A percentile compares a stretch with the other conserved stretches of the same genome.
Evolutionary conservation across 2,113 vertebrate species (phyloP).

Genomic region (Diglossa brunneiventris): DNA sequence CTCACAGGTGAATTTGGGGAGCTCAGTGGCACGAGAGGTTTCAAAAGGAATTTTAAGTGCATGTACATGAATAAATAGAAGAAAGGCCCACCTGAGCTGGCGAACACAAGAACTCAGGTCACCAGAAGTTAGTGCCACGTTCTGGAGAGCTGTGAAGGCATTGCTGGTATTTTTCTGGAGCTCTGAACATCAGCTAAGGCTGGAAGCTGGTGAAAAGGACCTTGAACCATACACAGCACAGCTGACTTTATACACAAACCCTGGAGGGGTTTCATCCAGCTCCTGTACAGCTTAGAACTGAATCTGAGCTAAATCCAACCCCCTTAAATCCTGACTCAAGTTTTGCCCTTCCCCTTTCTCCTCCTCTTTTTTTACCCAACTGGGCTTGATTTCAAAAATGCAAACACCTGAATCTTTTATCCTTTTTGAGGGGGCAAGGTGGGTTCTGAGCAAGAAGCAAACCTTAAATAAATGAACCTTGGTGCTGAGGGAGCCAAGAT

Average conservation of each 20-base stretch:
- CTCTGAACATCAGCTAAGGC: neutral
- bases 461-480: neutral
- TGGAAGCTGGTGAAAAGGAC: neutral
- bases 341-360: neutral
- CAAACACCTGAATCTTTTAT: neutral
- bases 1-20: neutral
- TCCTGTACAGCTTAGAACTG: fast-evolving
- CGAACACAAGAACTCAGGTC: neutral
- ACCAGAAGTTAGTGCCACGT: neutral
- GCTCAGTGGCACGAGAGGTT: fast-evolving
- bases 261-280: fast-evolving
- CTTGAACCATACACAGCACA: neutral
- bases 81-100: neutral
- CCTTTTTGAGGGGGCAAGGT: no score
- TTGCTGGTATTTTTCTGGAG: neutral
- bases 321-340: neutral
- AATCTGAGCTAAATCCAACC: neutral
- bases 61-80: neutral
- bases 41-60: neutral
- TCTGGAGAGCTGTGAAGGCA: neutral
- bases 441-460: neutral
- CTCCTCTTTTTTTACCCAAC: neutral
- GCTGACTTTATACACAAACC: neutral
- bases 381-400: neutral
- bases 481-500: neutral